phyloP scores from a whole-genome alignment of 2,888 invertebrate genomes.

The Erebia aethiops region DNA sequence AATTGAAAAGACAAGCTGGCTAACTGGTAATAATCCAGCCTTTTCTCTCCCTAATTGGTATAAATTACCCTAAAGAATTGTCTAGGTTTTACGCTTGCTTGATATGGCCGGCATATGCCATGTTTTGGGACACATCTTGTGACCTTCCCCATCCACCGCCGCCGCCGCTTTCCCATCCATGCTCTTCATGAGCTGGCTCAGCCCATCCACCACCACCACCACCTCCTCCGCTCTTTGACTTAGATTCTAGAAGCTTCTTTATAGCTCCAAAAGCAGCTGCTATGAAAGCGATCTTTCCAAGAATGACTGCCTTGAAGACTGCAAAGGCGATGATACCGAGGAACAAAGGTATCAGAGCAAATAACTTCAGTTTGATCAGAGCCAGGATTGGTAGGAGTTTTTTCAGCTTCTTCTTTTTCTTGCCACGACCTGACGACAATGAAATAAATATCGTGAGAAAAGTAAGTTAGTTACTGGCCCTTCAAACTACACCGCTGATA shows the following conservation, averaged over 20 bases:
- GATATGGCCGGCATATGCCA: constrained; percentile 87
- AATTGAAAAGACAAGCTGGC: constrained; percentile 2
- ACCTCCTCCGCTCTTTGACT: constrained; percentile 83
- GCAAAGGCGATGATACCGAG: constrained; percentile 89
- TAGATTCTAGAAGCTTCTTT: constrained; percentile 88
- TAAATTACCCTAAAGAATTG: background rate
- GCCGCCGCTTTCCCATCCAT: constrained; percentile 78
- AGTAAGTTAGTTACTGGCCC: background rate
- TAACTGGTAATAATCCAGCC: constrained; percentile 1
- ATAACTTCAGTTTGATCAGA: constrained; percentile 89
- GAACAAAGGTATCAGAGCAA: constrained; percentile 89
- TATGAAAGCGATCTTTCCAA: constrained; percentile 92
- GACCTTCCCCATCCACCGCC: constrained; percentile 86
- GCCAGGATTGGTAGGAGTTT: constrained; percentile 89
- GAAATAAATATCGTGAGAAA: constrained; percentile 37
- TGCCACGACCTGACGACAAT: constrained; percentile 85
- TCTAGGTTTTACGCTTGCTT: constrained; percentile 62
- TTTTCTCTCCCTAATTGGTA: background rate
- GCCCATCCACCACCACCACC: constrained; percentile 83
- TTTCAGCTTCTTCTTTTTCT: constrained; percentile 91
- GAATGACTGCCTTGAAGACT: constrained; percentile 91
- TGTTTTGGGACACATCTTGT: constrained; percentile 82
- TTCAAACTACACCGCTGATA: background rate
- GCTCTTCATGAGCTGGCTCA: constrained; percentile 84
- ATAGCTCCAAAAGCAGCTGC: constrained; percentile 87